phyloP scores from a whole-genome alignment of 2,113 vertebrate species.

The Mus spicilegus region DNA sequence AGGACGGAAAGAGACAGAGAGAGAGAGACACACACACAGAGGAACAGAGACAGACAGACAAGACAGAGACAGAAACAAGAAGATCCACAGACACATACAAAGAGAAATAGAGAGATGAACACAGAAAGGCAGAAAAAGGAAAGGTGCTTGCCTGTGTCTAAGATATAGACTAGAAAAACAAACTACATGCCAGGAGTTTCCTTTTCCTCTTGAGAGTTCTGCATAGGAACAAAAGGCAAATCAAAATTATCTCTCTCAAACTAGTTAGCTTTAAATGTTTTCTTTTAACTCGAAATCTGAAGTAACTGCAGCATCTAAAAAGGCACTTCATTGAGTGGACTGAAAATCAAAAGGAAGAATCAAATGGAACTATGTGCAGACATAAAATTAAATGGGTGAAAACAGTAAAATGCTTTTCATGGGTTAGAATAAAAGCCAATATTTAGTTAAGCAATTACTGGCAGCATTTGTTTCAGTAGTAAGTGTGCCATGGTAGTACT shows the following conservation, averaged over 20 bases:
- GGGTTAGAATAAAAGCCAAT: constrained; percentile 41
- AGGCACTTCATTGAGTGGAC: background rate
- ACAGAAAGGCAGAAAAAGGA: background rate
- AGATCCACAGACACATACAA: background rate
- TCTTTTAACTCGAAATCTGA: constrained; percentile 38
- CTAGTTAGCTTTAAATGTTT: background rate
- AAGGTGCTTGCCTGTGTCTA: background rate
- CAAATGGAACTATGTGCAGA: background rate
- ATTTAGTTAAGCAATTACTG: constrained; percentile 54
- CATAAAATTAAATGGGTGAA: constrained; percentile 55
- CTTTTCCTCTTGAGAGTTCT: background rate
- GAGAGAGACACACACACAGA: background rate
- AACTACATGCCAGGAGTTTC: background rate
- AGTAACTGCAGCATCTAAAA: background rate
- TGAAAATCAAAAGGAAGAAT: constrained; percentile 35
- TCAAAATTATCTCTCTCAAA: constrained; percentile 14
- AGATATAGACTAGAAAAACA: background rate
- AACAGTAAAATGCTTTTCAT: constrained; percentile 51
- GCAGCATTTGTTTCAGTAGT: constrained; percentile 33
- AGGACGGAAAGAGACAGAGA: background rate
- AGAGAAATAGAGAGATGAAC: background rate
- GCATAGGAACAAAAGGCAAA: constrained; percentile 1
- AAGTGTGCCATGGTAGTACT: background rate
- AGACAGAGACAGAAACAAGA: background rate
- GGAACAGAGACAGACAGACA: too few species aligned